Conservation (phyloP, 2,113 vertebrate species). For the Excalfactoria chinensis region DNA sequence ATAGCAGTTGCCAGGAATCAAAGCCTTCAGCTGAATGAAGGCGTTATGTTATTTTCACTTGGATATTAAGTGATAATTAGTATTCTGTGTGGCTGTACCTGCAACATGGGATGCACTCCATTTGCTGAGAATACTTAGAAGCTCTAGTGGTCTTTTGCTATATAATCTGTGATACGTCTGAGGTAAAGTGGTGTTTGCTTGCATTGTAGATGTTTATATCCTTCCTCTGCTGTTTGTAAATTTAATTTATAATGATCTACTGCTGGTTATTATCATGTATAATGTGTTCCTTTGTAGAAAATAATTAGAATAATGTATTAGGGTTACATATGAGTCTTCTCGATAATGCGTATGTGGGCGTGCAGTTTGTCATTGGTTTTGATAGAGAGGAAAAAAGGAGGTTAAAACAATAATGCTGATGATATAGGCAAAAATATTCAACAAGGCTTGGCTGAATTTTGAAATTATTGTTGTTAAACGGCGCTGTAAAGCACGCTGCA, state of each 20-base stretch:
- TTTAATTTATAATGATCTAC: slow-evolving; percentile 60
- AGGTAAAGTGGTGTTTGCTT: slow-evolving; percentile 7
- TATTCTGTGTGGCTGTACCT: not conserved
- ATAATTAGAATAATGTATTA: slow-evolving; percentile 44
- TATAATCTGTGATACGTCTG: not conserved
- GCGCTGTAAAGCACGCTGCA: slow-evolving; percentile 39
- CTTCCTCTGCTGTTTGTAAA: not conserved
- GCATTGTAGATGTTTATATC: slow-evolving; percentile 24
- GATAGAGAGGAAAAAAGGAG: not conserved
- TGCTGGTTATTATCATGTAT: slow-evolving; percentile 42
- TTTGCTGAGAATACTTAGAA: not conserved
- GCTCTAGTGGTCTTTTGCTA: not conserved
- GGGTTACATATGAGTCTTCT: not conserved
- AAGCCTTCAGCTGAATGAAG: not conserved
- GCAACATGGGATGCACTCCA: not conserved
- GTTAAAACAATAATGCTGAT: not conserved
- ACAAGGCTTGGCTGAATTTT: slow-evolving; percentile 59
- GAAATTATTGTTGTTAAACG: slow-evolving; percentile 40
- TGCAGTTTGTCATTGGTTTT: not conserved
- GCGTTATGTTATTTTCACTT: slow-evolving; percentile 26
- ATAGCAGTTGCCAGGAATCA: not conserved
- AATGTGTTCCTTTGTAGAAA: slow-evolving; percentile 19
- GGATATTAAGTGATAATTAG: slow-evolving; percentile 36
- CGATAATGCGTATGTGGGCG: accelerated
- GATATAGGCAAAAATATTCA: not conserved